Base-by-base conservation (phyloP, 2,113 vertebrate species). In the Megatriorchis doriae region DNA sequence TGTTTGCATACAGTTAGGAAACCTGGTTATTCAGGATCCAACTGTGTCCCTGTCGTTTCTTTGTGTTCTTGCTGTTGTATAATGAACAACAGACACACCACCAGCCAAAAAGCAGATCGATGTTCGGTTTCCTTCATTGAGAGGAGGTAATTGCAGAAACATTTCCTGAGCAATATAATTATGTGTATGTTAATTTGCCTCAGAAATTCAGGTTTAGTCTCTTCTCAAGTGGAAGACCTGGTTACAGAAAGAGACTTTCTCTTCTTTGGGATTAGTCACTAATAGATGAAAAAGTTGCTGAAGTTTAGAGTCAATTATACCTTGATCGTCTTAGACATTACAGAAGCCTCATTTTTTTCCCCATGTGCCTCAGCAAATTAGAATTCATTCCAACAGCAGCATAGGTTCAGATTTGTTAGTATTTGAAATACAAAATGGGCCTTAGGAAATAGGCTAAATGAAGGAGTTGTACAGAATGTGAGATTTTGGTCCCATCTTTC, bases 161-260 rank as follows among this genome's bases (percentile, higher is more conserved):
- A 63, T 94, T 94, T 96, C 93, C 93, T 91, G 81, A 85, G 83
- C 53, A 91, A 86, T 91, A 43, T 87, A 93, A 96, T 96, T 94
- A 94, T 34, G 65, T 43, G 13, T 73, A 92, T 94, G 91, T 61
- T 95, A 92, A 95, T 96, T 84, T 75, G 22, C 77, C 42, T 84
- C 70, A 87, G 86, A 95, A 91, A 58, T 85, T 92, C 65, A 42
- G 56, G 61, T 89, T 93, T 67, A 72, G 81, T 38, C 73, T 81
- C 77, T 91, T 74, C 52, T 83, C 43, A 45, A 88, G 53, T 59
- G 45, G 53, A 87, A 80, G 66, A 88, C 58, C 23, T 91, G 73
- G 48, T 79, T 90, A 34, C 32, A 65, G 88, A 85, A 93, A 85
- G 70, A 62, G 58, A 61, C 21, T 87, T 86, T 77, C 18, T 81